phyloP scores from a whole-genome alignment of 2,888 invertebrate species.

The Nasonia oneida region DNA sequence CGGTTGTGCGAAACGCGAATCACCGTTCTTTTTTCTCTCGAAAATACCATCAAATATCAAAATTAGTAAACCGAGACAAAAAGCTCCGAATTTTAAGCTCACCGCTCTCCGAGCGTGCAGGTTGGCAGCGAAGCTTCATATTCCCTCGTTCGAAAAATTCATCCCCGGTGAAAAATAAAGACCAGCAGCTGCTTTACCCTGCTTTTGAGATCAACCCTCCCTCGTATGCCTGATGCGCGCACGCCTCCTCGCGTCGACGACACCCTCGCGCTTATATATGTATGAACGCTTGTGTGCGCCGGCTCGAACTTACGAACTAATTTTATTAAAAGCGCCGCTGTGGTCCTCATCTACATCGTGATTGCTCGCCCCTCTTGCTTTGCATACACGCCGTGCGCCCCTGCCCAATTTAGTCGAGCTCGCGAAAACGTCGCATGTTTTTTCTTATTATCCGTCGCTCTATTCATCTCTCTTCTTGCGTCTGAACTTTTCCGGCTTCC shows the following conservation, averaged over 20 bases:
- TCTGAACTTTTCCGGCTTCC: constrained; percentile 22
- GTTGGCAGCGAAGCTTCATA: too few relatives aligned
- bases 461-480: constrained; percentile 52
- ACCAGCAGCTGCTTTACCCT: not conserved
- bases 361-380: constrained; percentile 30
- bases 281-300: not conserved
- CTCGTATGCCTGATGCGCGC: not conserved
- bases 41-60: too few relatives aligned
- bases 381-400: constrained; percentile 9
- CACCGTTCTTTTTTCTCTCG: too few relatives aligned
- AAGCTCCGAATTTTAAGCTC: too few relatives aligned
- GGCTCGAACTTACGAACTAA: constrained; percentile 59
- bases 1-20: too few relatives aligned
- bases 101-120: too few relatives aligned
- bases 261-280: not conserved
- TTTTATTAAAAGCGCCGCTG: constrained; percentile 39
- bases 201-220: not conserved
- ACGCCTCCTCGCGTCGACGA: not conserved
- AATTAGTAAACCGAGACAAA: too few relatives aligned
- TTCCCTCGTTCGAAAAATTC: too few relatives aligned
- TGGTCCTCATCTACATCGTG: constrained; percentile 46
- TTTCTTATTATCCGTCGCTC: constrained; percentile 36
- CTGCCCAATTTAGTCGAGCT: not conserved
- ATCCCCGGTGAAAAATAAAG: too few relatives aligned
- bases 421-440: constrained; percentile 32